Conservation (phyloP, 1,140 invertebrate species). For the Drosophila bocqueti region DNA sequence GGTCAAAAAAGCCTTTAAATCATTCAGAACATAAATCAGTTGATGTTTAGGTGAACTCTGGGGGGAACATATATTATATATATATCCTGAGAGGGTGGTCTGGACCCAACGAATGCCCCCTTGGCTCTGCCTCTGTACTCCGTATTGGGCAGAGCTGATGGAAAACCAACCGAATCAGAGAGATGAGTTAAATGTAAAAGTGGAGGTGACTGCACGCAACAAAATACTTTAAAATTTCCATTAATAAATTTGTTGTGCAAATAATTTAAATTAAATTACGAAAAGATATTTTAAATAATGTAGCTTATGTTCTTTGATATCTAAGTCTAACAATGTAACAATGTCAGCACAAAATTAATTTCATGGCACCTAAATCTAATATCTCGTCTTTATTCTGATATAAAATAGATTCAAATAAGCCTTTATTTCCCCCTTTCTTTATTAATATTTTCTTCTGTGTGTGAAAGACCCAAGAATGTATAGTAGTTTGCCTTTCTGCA, state of each 20-base stretch:
- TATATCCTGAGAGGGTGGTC: neutral
- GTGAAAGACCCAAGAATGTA: constrained; percentile 1
- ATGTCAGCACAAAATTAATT: neutral
- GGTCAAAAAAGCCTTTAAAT: constrained; percentile 5
- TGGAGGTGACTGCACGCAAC: constrained; percentile 1
- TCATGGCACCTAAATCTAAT: too few species aligned
- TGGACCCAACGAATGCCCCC: constrained; percentile 4
- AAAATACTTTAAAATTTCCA: neutral
- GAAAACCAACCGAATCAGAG: neutral
- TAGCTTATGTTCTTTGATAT: neutral
- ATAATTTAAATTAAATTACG: neutral
- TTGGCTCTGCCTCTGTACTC: constrained; percentile 10
- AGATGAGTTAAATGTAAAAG: constrained; percentile 15
- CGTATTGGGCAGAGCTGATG: neutral
- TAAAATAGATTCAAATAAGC: neutral
- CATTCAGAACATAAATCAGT: constrained; percentile 16
- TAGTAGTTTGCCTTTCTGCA: constrained; percentile 22
- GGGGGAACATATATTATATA: neutral
- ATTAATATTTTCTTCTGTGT: constrained; percentile 1
- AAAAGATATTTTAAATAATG: neutral
- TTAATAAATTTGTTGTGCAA: neutral
- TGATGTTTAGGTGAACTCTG: constrained; percentile 13
- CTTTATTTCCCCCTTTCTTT: neutral
- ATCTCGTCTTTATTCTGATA: too few species aligned
- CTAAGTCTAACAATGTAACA: neutral